Evolutionary conservation across 1,140 invertebrate genomes (phyloP).

Genomic region (Rhynchophorus ferrugineus): DNA sequence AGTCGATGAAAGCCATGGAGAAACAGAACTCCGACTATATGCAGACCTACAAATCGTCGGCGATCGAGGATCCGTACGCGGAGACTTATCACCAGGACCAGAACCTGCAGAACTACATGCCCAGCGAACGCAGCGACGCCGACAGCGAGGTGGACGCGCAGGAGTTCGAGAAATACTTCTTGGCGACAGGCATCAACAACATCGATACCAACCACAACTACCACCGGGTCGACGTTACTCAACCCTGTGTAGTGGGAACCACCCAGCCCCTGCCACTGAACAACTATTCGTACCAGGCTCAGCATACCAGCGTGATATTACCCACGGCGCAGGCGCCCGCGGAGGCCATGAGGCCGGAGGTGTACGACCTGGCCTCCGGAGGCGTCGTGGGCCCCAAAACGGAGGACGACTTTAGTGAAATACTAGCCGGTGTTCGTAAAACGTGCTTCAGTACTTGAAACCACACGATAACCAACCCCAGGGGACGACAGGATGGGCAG

Average conservation of each 20-base stretch:
- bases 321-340: slow-evolving; percentile 38
- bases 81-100: slow-evolving; percentile 45
- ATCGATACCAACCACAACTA: slow-evolving; percentile 52
- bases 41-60: slow-evolving; percentile 22
- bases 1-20: slow-evolving; percentile 18
- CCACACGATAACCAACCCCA: too few relatives aligned
- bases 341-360: slow-evolving; percentile 30
- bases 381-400: slow-evolving; percentile 42
- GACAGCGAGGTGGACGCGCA: slow-evolving; percentile 50
- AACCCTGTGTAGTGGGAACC: slow-evolving; percentile 9
- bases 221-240: slow-evolving; percentile 36
- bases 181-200: slow-evolving; percentile 39
- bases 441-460: slow-evolving; percentile 80
- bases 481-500: background rate
- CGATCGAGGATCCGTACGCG: slow-evolving; percentile 36
- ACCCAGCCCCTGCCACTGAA: background rate
- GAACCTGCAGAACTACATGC: slow-evolving; percentile 33
- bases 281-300: slow-evolving; percentile 35
- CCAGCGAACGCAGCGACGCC: slow-evolving; percentile 37
- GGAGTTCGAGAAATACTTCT: slow-evolving; percentile 60
- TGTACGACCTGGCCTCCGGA: slow-evolving; percentile 30
- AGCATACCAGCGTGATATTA: slow-evolving; percentile 42
- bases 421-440: slow-evolving; percentile 74
- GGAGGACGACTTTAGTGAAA: slow-evolving; percentile 79
- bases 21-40: slow-evolving; percentile 20